Evolutionary conservation across 2,888 invertebrate species (phyloP), one percentile per base, ranked within the genome.

Genomic region (Ceraclea dissimilis): DNA sequence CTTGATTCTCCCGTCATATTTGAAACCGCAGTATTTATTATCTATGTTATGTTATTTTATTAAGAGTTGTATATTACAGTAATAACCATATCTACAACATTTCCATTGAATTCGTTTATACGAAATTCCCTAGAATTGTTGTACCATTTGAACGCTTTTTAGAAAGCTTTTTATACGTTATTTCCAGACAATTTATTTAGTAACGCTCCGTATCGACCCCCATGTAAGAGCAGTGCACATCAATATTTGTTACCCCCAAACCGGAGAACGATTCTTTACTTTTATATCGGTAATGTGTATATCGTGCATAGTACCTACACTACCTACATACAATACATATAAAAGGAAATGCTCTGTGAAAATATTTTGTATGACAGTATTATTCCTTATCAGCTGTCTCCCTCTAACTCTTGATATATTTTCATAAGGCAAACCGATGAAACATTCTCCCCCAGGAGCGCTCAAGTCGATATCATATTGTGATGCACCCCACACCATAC

Each of bases 131-230:
- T 6, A 10, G 10, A 4, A 26, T 26, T 26, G 26, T 26, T 26
- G 26, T 26, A 26, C 26, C 26, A 26, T 26, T 39, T 16, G 16
- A 39, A 39, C 39, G 39, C 39, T 16, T 39, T 39, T 39, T 39
- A 26, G 26, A 26, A 26, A 26, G 26, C 26, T 26, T 26, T 39
- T n/a, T 50, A 21, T 16, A 11, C 50, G 18, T 49, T 20, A 50
- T 50, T 50, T 50, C 50, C 50, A 50, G 50, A 50, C 33, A 18
- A 33, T 50, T 49, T 26, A 49, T 47, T 47, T 19, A 47, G 20
- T 16, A 43, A 16, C 43, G 43, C 17, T 43, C 43, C 17, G 17
- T 43, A 43, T 43, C 43, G 17, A 43, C 43, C 43, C 43, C 17
- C 43, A 13, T 43, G 17, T 43, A 43, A 26, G 26, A 26, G 26